Conservation (phyloP, 2,888 invertebrate genomes). For the Cenopis cana region DNA sequence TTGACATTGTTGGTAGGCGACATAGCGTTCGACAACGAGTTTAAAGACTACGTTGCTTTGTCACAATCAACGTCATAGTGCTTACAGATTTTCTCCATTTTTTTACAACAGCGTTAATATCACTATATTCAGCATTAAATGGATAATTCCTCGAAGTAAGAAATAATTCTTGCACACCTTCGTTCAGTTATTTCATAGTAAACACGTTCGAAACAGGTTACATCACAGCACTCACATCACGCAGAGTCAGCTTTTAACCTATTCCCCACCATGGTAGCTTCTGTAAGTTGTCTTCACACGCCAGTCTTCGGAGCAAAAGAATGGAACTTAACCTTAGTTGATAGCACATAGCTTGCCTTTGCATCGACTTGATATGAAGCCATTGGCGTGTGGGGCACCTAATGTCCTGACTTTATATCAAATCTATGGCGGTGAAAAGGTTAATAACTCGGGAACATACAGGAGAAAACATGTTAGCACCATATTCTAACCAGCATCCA, state of each 20-base stretch:
- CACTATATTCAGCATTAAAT: conserved; percentile 4
- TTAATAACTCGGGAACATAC: conserved; percentile 8
- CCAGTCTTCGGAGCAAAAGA: too few relatives aligned
- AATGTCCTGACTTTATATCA: too few relatives aligned
- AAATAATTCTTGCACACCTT: not conserved
- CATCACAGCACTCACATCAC: conserved; percentile 20
- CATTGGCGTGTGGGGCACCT: too few relatives aligned
- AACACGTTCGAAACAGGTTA: conserved; percentile 12
- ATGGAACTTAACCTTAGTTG: too few relatives aligned
- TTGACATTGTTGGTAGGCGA: conserved; percentile 42
- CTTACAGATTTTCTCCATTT: conserved; percentile 42
- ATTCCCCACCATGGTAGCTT: too few relatives aligned
- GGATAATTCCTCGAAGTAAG: not conserved
- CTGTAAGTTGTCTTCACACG: too few relatives aligned
- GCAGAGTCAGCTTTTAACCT: conserved; percentile 11
- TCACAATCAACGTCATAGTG: conserved; percentile 42
- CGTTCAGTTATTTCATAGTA: conserved; percentile 2
- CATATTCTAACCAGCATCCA: conserved; percentile 25
- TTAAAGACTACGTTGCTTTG: conserved; percentile 47
- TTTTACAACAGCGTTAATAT: conserved; percentile 35
- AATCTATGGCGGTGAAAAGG: too few relatives aligned
- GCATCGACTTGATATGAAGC: too few relatives aligned
- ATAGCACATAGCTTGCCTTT: too few relatives aligned
- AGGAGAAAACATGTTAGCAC: conserved; percentile 43
- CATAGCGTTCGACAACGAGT: conserved; percentile 44